phyloP scores from a whole-genome alignment of 2,113 vertebrate genomes.

The Tetrao urogallus region DNA sequence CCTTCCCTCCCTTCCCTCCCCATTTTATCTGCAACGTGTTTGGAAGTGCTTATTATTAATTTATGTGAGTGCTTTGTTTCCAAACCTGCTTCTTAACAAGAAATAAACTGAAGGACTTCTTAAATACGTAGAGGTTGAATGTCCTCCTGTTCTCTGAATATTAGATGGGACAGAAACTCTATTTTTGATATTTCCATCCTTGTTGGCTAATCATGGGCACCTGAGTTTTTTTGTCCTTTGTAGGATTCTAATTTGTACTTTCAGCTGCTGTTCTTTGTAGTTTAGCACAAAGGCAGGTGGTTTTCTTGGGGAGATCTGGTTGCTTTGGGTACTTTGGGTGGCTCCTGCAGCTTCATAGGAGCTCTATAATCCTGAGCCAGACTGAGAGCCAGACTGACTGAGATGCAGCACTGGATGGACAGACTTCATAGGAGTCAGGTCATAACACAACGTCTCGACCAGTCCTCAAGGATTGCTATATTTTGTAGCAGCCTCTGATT shows the following conservation, averaged over 20 bases:
- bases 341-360: neutral
- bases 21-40: neutral
- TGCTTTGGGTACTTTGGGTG: neutral
- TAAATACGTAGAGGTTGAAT: neutral
- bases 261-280: neutral
- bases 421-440: neutral
- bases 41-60: slow-evolving; percentile 19
- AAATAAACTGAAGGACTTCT: neutral
- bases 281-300: neutral
- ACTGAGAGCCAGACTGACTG: neutral
- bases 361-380: neutral
- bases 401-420: neutral
- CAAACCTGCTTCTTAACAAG: neutral
- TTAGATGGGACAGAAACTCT: neutral
- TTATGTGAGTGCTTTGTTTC: neutral
- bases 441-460: neutral
- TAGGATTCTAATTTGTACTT: neutral
- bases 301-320: neutral
- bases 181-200: neutral
- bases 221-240: neutral
- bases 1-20: neutral
- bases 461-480: neutral
- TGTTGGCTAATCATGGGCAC: neutral
- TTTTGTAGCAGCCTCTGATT: neutral
- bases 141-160: neutral